Base-by-base conservation (phyloP, 1,140 invertebrate species). In the Drosophila parvula region DNA sequence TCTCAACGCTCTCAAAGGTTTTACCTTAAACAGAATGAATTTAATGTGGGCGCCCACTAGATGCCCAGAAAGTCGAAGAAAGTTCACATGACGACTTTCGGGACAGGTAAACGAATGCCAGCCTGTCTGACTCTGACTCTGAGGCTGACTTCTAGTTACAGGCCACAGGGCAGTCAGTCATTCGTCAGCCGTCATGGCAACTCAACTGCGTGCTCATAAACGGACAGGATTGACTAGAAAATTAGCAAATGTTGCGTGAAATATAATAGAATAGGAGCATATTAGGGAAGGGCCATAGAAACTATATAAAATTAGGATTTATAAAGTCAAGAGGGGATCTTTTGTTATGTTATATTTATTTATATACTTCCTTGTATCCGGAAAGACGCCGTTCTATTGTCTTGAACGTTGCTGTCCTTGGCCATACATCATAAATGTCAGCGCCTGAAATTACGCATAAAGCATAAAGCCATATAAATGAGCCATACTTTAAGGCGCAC, bases 381-480 rank as follows among this genome's bases (percentile, higher is more conserved):
- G 8, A n/a, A n/a, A 0, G 0, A 5, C 3, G 16, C 2, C 1
- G 1, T n/a, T 22, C 55, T 64, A 61, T 10, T 28, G 3, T 2
- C 10, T 3, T 43, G 38, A 43, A 27, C 28, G 28, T 11, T 11
- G 28, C 38, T 64, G 44, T 68, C 30, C 67, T 45, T 65, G 78
- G 74, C 47, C 76, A 88, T 89, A 81, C 65, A 81, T 90, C 88
- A 90, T 90, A 90, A 90, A 81, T 88, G 88, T 90, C 88, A 90
- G 74, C 89, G 80, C 50, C 68, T 78, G 84, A 81, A 89, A 88
- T 90, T 89, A 79, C 83, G 78, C 68, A 90, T 75, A 90, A 90
- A 88, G 83, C 80, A 83, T 77, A 90, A 90, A 90, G 88, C 82
- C 89, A 90, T 90, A 90, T 91, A 90, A 90, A 90, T 90, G 88